These are phyloP conservation scores for Psittacus erithacus DNA, from an alignment of 2,113 vertebrate genomes.

Conservation along the genomic window DNA sequence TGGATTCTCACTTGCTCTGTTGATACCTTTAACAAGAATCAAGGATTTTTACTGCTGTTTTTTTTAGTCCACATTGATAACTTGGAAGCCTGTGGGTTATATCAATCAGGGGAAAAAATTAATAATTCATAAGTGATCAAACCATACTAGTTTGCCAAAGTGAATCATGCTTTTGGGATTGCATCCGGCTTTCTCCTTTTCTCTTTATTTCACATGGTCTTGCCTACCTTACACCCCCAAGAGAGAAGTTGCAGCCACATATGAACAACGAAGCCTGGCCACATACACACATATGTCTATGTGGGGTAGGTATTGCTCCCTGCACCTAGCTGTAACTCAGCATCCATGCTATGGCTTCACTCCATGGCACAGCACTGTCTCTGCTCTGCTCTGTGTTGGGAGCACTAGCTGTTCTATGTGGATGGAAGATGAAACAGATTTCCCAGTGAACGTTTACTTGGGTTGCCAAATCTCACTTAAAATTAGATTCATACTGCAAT, in stretches of 20 bases:
- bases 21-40: neutral
- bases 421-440: neutral
- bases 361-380: neutral
- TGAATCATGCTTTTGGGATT: neutral
- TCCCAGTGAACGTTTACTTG: neutral
- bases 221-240: neutral
- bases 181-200: neutral
- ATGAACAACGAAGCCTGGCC: neutral
- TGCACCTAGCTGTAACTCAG: neutral
- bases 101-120: neutral
- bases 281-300: accelerated
- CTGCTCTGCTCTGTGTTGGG: neutral
- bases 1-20: neutral
- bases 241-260: neutral
- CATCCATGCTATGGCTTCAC: neutral
- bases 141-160: neutral
- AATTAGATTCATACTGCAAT: neutral
- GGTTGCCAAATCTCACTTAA: neutral
- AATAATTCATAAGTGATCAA: neutral
- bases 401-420: neutral
- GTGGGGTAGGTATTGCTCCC: neutral
- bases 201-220: neutral
- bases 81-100: neutral
- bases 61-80: neutral
- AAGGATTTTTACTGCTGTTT: neutral